Conservation (phyloP, 2,113 vertebrate genomes). For the Scalopus aquaticus region DNA sequence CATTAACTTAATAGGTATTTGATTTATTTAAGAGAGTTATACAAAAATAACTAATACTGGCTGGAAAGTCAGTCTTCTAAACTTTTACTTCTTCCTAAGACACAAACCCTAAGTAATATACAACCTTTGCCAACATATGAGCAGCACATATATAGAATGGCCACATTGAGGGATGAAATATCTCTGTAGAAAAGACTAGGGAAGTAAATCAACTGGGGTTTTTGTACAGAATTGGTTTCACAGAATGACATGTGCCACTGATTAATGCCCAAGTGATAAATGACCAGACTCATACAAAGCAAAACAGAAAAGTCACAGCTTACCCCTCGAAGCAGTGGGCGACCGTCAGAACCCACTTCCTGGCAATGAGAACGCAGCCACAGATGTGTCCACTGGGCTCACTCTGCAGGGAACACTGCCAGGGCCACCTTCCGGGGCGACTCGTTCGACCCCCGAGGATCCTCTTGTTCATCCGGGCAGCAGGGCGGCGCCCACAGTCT, state of each 20-base stretch:
- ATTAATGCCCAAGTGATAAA: neutral
- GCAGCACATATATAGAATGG: neutral
- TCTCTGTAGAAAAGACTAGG: neutral
- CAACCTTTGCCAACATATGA: neutral
- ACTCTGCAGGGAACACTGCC: slow-evolving; percentile 98
- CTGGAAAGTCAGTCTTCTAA: neutral
- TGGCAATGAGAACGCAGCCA: slow-evolving; percentile 95
- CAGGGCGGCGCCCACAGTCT: slow-evolving; percentile 92
- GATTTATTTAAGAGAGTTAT: neutral
- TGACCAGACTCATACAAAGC: neutral
- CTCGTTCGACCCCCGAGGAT: slow-evolving; percentile 96
- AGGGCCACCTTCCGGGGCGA: slow-evolving; percentile 94
- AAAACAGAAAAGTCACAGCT: slow-evolving; percentile 69
- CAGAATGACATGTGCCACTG: neutral
- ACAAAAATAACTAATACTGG: neutral
- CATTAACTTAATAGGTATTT: neutral
- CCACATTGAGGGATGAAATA: neutral
- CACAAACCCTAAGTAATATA: neutral
- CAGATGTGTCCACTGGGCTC: slow-evolving; percentile 95
- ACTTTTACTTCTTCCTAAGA: neutral
- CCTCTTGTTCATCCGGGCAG: slow-evolving; percentile 92
- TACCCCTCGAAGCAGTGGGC: slow-evolving; percentile 98
- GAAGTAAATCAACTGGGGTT: neutral
- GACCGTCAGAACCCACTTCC: slow-evolving; percentile 93
- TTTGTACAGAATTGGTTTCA: neutral